These are phyloP conservation scores for Caenorhabditis sp. DNA, from an alignment of 2,888 invertebrate species.

Conservation along the genomic window DNA sequence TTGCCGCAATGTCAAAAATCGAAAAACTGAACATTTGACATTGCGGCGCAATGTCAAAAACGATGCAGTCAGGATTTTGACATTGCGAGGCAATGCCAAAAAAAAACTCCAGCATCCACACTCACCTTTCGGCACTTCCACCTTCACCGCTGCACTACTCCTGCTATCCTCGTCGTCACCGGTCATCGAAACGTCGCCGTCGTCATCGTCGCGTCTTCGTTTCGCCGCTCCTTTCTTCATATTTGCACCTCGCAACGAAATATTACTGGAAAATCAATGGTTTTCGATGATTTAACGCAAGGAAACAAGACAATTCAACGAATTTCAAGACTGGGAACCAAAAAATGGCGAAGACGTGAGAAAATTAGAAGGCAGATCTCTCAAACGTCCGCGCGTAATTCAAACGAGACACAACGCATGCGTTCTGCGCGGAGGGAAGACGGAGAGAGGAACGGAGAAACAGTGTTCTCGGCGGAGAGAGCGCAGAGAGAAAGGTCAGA, in stretches of 20 bases:
- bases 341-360: too few species aligned
- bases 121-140: constrained; percentile 74
- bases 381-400: constrained; percentile 15
- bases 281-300: neutral
- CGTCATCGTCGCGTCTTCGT: constrained; percentile 70
- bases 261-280: constrained; percentile 6
- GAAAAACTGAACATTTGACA: too few species aligned
- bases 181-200: constrained; percentile 74
- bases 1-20: neutral
- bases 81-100: neutral
- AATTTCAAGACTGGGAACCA: neutral
- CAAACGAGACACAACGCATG: constrained; percentile 21
- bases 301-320: too few species aligned
- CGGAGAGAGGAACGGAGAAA: neutral
- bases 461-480: constrained; percentile 4
- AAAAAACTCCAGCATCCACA: neutral
- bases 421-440: neutral
- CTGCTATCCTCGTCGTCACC: constrained; percentile 79
- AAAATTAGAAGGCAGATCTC: too few species aligned
- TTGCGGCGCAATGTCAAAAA: too few species aligned
- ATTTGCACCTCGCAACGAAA: constrained; percentile 43
- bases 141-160: constrained; percentile 68
- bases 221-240: constrained; percentile 63
- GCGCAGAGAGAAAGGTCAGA: neutral
- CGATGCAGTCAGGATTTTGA: too few species aligned